A percentile compares a stretch with the other conserved stretches of the same genome.
Conservation (phyloP, 2,888 invertebrate genomes). For the Tholera decimalis region DNA sequence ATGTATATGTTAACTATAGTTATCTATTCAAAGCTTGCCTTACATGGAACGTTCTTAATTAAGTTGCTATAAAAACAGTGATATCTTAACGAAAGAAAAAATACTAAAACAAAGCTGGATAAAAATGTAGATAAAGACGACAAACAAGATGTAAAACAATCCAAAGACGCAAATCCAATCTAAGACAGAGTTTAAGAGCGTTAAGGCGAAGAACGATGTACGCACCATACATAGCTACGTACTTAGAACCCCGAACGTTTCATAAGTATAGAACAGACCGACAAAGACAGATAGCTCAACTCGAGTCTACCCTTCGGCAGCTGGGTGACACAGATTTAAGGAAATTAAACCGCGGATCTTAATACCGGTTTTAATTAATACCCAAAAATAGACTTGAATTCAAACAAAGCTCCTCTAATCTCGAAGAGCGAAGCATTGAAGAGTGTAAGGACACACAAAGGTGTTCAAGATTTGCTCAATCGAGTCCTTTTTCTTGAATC, state of each 20-base stretch:
- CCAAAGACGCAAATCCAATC: slow-evolving; percentile 1
- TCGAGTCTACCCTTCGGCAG: slow-evolving; percentile 28
- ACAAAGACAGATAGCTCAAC: slow-evolving; percentile 52
- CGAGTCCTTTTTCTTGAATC: slow-evolving; percentile 26
- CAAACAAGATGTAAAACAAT: not conserved
- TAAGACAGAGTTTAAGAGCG: not conserved
- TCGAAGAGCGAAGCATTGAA: slow-evolving; percentile 27
- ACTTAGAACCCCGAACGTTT: slow-evolving; percentile 40
- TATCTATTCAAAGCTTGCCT: too few relatives aligned
- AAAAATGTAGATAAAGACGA: not conserved
- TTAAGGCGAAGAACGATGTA: slow-evolving; percentile 17
- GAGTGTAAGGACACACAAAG: slow-evolving; percentile 27
- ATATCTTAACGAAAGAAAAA: not conserved
- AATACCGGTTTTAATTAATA: slow-evolving; percentile 46
- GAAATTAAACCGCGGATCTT: slow-evolving; percentile 49
- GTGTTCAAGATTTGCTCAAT: slow-evolving; percentile 19
- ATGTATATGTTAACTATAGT: too few relatives aligned
- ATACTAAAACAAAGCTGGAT: too few relatives aligned
- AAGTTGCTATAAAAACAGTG: not conserved
- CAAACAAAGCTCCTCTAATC: slow-evolving; percentile 29
- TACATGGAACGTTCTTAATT: too few relatives aligned
- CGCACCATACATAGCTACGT: slow-evolving; percentile 31
- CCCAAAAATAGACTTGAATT: slow-evolving; percentile 51
- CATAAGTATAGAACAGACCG: slow-evolving; percentile 50
- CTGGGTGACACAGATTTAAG: slow-evolving; percentile 51